Conservation (phyloP, 2,113 vertebrate species). For the Sapajus apella region DNA sequence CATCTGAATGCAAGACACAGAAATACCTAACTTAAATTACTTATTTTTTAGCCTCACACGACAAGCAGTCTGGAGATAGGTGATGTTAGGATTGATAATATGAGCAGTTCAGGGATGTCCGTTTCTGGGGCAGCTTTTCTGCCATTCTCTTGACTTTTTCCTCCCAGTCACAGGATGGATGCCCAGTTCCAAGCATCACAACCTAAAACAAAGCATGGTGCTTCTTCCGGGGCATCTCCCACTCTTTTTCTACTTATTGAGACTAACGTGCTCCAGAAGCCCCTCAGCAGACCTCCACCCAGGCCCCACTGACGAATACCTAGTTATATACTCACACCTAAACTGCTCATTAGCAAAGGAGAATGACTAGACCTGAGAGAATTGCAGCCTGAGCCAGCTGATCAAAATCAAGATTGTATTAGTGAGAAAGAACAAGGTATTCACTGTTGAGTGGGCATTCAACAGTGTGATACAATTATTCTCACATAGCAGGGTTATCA, state of each 20-base stretch:
- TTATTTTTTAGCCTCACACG: neutral
- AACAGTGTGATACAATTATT: neutral
- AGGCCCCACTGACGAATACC: neutral
- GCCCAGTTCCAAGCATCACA: neutral
- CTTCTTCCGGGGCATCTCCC: neutral
- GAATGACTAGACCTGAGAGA: neutral
- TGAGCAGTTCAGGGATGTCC: neutral
- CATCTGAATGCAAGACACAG: slow-evolving; percentile 28
- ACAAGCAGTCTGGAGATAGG: neutral
- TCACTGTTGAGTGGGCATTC: neutral
- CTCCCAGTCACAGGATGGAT: neutral
- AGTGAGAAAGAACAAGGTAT: neutral
- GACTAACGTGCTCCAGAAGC: neutral
- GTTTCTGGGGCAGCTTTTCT: neutral
- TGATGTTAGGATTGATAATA: neutral
- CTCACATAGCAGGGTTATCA: neutral
- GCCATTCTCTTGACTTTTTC: neutral
- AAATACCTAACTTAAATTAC: neutral
- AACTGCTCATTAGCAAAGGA: neutral
- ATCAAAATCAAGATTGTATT: neutral
- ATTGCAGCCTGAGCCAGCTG: neutral
- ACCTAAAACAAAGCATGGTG: neutral
- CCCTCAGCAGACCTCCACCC: neutral
- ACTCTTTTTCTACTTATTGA: neutral
- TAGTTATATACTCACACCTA: neutral